Evolutionary conservation across 2,113 vertebrate species (phyloP).

Genomic region (Danio rerio): GRCz12tu NC_133184.1:20556001-20556500

Average conservation of each 20-base stretch:
- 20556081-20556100: constrained; percentile 27
- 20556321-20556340: too few relatives aligned
- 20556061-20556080: constrained; percentile 11
- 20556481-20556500: too few relatives aligned
- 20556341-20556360: too few relatives aligned
- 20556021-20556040: constrained; percentile 12
- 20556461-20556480: too few relatives aligned
- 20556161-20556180: constrained; percentile 45
- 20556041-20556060: constrained; percentile 29
- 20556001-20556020: constrained; percentile 30
- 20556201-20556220: constrained; percentile 48
- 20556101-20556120: constrained; percentile 25
- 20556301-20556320: too few relatives aligned
- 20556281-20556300: too few relatives aligned
- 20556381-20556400: too few relatives aligned
- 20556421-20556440: too few relatives aligned
- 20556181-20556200: constrained; percentile 32
- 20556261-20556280: not conserved
- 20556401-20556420: too few relatives aligned
- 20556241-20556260: not conserved
- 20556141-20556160: constrained; percentile 17
- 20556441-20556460: too few relatives aligned
- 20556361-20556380: too few relatives aligned
- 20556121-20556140: constrained; percentile 31
- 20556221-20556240: constrained; percentile 14